Conservation (phyloP, 2,113 vertebrate genomes). For the Hippocampus comes region DNA sequence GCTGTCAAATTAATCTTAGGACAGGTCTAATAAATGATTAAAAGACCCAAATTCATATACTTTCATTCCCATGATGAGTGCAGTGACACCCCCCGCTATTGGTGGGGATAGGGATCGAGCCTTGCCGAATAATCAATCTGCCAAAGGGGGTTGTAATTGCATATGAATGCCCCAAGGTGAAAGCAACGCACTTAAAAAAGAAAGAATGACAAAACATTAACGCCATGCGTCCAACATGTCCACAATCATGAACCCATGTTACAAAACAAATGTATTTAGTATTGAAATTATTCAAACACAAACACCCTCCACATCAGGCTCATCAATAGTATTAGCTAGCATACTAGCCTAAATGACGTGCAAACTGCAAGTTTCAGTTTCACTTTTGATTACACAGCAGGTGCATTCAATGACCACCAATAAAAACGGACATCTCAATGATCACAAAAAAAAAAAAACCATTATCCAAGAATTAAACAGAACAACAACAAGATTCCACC, state of each 20-base stretch:
- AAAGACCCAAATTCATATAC: no score
- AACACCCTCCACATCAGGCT: not conserved
- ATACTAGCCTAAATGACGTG: no score
- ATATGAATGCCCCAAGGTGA: not conserved
- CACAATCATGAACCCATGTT: not conserved
- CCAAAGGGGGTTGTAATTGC: not conserved
- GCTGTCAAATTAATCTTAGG: no score
- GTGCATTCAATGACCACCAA: not conserved
- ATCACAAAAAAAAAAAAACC: not conserved
- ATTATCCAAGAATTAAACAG: not conserved
- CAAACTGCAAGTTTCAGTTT: no score
- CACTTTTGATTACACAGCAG: no score
- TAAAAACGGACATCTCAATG: not conserved
- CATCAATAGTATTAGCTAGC: no score
- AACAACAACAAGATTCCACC: not conserved
- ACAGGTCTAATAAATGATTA: no score
- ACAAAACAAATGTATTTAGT: not conserved
- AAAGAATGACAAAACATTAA: not conserved
- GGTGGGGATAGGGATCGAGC: no score
- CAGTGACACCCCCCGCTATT: no score
- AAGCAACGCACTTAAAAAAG: not conserved
- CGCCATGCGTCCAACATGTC: not conserved
- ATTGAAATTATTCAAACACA: not conserved
- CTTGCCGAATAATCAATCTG: no score
- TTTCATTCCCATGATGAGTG: no score